These are phyloP conservation scores for Otus sunia DNA, from an alignment of 2,113 vertebrate genomes.

Conservation along the genomic window DNA sequence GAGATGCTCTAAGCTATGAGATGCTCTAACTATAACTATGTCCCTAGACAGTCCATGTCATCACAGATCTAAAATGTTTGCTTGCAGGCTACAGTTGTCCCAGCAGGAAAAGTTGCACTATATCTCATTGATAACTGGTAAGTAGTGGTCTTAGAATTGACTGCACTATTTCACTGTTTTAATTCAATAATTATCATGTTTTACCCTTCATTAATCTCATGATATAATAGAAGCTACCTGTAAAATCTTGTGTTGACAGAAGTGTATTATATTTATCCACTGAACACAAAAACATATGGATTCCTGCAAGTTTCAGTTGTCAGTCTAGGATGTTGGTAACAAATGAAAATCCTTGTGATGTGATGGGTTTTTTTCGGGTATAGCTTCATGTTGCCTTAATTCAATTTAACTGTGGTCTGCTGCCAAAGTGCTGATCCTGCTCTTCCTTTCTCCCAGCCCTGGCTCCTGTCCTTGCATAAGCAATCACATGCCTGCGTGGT, in stretches of 20 bases:
- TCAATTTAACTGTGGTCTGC: not conserved
- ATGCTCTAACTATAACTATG: not conserved
- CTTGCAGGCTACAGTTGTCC: not conserved
- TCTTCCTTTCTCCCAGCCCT: conserved; percentile 8
- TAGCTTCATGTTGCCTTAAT: not conserved
- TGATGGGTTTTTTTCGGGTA: not conserved
- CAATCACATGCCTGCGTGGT: not conserved
- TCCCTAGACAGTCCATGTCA: not conserved
- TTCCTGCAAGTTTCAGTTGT: not conserved
- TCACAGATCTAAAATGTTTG: not conserved
- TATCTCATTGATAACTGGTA: not conserved
- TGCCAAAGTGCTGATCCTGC: conserved; percentile 1
- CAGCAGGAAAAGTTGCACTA: not conserved
- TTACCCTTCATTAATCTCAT: not conserved
- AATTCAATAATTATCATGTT: not conserved
- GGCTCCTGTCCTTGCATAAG: not conserved
- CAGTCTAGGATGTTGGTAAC: not conserved
- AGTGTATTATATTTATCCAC: not conserved
- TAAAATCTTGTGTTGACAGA: not conserved
- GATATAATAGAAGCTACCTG: not conserved
- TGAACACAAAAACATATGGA: not conserved
- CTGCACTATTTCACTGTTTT: not conserved
- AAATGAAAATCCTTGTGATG: not conserved
- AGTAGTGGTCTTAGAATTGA: not conserved
- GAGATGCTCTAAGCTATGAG: not conserved